Base-by-base conservation (phyloP, 1,140 invertebrate genomes). In the Aleiodes sp. region DNA sequence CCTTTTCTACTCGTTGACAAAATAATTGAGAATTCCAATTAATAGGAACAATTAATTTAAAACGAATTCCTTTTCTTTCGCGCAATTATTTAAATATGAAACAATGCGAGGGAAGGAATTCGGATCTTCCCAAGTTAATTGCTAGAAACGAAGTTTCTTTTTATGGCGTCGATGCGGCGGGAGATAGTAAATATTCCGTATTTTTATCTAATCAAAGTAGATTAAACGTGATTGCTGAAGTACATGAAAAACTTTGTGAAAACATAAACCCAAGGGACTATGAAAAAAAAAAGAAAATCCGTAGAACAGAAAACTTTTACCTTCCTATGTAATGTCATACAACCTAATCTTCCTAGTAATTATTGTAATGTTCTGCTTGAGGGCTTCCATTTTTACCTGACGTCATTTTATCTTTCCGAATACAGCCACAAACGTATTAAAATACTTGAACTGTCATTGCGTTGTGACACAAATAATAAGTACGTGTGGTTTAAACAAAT, bases 201-300 rank as follows among this genome's bases (percentile, higher is more conserved):
- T 65, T 52, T 43, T 28, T 64, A 64, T 64, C 61, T 64, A 64
- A 64, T 64, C 61, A 21, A 37, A 19, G 21, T 10, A 46, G 43
- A 43, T 31, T 7, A 31, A 29, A 52, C 16, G 8, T 3, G 41
- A 64, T 64, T 52, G 26, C 46, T 24, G 21, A 21, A 24, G 46
- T 52, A 52, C 6, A 16, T 52, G 46, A 1, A 2, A 52, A 16
- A n/a, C n/a, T n/a, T n/a, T n/a, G n/a, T n/a, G n/a, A n/a, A n/a
- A n/a, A n/a, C n/a, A n/a, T n/a, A n/a, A n/a, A n/a, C n/a, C n/a
- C n/a, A n/a, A n/a, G n/a, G n/a, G n/a, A n/a, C n/a, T n/a, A n/a
- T n/a, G n/a, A n/a, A n/a, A n/a, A n/a, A n/a, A n/a, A n/a, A n/a
- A n/a, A n/a, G n/a, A n/a, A n/a, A n/a, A n/a, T n/a, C n/a, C n/a